Evolutionary conservation across 2,113 vertebrate genomes (phyloP), one percentile per base, ranked within the genome.

Genomic region (Aleadryas rufinucha): DNA sequence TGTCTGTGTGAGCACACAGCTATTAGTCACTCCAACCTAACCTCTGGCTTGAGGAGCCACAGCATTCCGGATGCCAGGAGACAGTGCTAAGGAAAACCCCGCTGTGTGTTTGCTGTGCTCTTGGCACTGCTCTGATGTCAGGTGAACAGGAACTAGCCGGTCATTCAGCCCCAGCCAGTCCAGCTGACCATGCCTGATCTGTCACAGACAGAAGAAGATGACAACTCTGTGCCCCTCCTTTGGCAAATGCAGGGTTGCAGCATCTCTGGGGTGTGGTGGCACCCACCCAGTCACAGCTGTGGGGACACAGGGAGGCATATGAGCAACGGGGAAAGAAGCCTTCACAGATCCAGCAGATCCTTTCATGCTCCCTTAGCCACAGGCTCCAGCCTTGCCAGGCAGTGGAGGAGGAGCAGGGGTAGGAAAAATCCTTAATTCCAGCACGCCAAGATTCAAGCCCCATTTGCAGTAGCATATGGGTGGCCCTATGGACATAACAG

Each of bases 291-390:
- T 3, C 4, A 1, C 41, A 76, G 82, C 60, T 77, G 53, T 70
- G 54, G 31, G n/a, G 27, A 70, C 50, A 31, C 26, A 23, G 28
- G 6, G 42, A 57, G 18, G 35, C 5, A 10, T 13, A 20, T 33
- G 56, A 42, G 35, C 37, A n/a, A 13, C 3, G 10, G 7, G 15
- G 23, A 91, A 90, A 24, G 41, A 80, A 59, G 10, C 16, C 16
- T 42, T 54, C 49, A 20, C 0, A 2, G 19, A 74, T 33, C 41
- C 42, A 84, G 45, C 23, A 64, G 61, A 66, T 68, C 42, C 28
- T 37, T 75, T 45, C 0, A 0, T 7, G 42, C 24, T 66, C 30
- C 41, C 61, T 75, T 13, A 39, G 26, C 18, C 7, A 1, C 20
- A 84, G 47, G 22, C 19, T 89, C 39, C 69, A 87, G 68, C 42